phyloP scores from a whole-genome alignment of 2,888 invertebrate genomes.

The Drosophila macrothrix region DNA sequence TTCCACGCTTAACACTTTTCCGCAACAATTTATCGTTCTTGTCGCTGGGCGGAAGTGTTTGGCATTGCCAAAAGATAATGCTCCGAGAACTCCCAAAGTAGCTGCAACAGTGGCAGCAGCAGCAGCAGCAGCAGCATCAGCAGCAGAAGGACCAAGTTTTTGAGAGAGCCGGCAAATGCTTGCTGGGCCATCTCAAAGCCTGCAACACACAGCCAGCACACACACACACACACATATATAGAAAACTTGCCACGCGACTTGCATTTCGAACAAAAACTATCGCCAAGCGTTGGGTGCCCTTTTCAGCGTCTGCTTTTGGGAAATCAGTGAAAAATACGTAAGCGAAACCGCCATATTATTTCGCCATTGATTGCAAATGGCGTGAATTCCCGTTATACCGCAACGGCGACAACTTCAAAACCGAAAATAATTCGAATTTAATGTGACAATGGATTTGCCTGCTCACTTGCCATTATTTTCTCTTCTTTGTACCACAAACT shows the following conservation, averaged over 20 bases:
- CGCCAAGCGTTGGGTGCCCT: slow-evolving; percentile 52
- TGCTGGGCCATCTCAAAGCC: slow-evolving; percentile 48
- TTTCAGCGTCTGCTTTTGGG: slow-evolving; percentile 48
- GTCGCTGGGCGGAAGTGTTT: slow-evolving; percentile 74
- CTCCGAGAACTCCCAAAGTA: slow-evolving; percentile 31
- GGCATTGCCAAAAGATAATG: slow-evolving; percentile 73
- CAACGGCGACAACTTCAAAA: slow-evolving; percentile 34
- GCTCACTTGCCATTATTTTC: slow-evolving; percentile 10
- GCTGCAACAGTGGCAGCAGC: slow-evolving; percentile 29
- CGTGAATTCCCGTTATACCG: slow-evolving; percentile 53
- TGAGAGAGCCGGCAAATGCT: slow-evolving; percentile 62
- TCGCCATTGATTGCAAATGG: slow-evolving; percentile 76
- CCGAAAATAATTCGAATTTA: slow-evolving; percentile 49
- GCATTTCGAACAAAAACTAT: slow-evolving; percentile 65
- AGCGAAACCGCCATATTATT: slow-evolving; percentile 77
- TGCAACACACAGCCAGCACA: slow-evolving; percentile 5
- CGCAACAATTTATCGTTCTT: slow-evolving; percentile 77
- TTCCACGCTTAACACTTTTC: slow-evolving; percentile 76
- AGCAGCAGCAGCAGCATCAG: slow-evolving; percentile 12
- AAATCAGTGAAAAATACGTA: slow-evolving; percentile 70
- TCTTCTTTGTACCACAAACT: background rate
- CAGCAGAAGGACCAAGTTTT: slow-evolving; percentile 66
- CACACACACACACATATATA: slow-evolving; percentile 1
- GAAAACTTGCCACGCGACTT: slow-evolving; percentile 59
- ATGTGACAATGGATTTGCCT: slow-evolving; percentile 50